Base-by-base conservation (phyloP, 2,888 invertebrate genomes). In the Andricus quercusramuli region DNA sequence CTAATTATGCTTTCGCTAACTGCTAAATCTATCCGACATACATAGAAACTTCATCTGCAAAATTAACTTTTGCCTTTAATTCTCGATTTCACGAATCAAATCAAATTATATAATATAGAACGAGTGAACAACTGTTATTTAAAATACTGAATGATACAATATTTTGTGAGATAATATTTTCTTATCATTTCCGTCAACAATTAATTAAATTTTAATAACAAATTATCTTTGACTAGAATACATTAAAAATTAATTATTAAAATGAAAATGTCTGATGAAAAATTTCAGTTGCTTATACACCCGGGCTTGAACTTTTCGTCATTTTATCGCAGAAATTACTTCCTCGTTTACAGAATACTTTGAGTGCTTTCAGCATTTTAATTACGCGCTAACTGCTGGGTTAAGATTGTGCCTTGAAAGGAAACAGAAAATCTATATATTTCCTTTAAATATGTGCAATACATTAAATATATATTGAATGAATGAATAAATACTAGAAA, bases 1-100 rank as follows among this genome's bases (percentile, higher is more conserved):
- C 68, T 68, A 68, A 68, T 68, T 68, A 68, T 68, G 44, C 25
- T 68, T 17, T 25, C 25, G 44, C 68, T 68, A 44, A 68, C 47
- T 68, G 44, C 68, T 68, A 44, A 68, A 68, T 68, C 47, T 25
- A 68, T 68, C 47, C 17, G 68, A 68, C 47, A 44, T 47, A 22
- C 44, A 44, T 44, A 15, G 22, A 44, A 44, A 25, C 22, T 47
- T 68, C 22, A 3, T 44, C 44, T 47, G 22, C 25, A 68, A 47
- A 68, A 47, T 68, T 68, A 47, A 68, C 68, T 44, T 47, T 47
- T 22, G 44, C 44, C 47, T 47, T 47, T 68, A 68, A 44, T 68
- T 68, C 68, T 44, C 22, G 44, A 47, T 68, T 68, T 25, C 17
- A 22, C 17, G 44, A 47, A 68, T 17, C 22, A 44, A 47, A 29